Evolutionary conservation across 2,888 invertebrate genomes (phyloP), one percentile per base, ranked within the genome.

Genomic region (Amorpha juglandis): DNA sequence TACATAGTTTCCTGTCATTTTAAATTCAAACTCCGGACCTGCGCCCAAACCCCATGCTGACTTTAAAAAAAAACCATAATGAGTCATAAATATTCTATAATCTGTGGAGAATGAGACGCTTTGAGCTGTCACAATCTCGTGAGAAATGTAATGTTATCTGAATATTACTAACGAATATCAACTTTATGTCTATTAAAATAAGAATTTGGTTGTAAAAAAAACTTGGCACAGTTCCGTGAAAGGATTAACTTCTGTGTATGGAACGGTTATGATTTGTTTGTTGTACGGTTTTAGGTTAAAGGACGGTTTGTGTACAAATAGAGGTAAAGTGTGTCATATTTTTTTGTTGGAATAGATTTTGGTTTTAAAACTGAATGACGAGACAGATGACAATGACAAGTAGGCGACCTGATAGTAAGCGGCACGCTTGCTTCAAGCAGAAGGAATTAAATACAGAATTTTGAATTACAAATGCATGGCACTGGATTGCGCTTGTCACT

Each of bases 1-100:
- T 87, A 79, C 68, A 70, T 33, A 62, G 68, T 68, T 72, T 72
- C 71, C 75, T 77, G 78, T 79, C 79, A 78, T 78, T 80, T 77
- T 72, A 83, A 77, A 77, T 76, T 76, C 68, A 76, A 79, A 78
- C 74, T 72, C 74, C 73, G 69, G 77, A 71, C 69, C 71, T 64
- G 72, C 69, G 72, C 72, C 8, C 72, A 74, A 75, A 71, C 80
- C 82, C 82, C 83, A 75, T 78, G 82, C 80, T 80, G 82, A 67
- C 78, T 70, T 70, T 66, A 74, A 78, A 80, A 79, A 83, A 74
- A 77, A 67, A 68, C 64, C 75, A 84, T 82, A 86, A 86, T 80
- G 80, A 82, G 83, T 83, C 88, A 82, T 89, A 89, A 89, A 89
- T 89, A 86, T 89, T 79, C 80, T 74, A 79, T 87, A 84, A 88